These are phyloP conservation scores for Drosophila helvetica DNA, from an alignment of 2,888 invertebrate genomes.

Conservation along the genomic window DNA sequence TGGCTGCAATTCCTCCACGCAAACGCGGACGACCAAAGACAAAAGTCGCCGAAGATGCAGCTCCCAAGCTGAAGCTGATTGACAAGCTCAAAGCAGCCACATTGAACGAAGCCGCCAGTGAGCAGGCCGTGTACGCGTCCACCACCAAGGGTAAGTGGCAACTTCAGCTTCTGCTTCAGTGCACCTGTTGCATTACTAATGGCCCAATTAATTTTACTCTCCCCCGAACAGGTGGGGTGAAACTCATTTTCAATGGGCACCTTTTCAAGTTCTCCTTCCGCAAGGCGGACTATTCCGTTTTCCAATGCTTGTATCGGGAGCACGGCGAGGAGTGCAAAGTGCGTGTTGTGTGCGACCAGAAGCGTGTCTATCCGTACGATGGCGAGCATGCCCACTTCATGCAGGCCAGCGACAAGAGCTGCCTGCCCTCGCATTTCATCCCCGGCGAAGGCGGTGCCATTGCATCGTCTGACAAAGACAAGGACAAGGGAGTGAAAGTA, in stretches of 20 bases:
- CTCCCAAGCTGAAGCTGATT: slow-evolving; percentile 65
- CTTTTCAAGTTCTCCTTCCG: slow-evolving; percentile 82
- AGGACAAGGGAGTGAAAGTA: slow-evolving; percentile 31
- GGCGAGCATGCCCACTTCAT: slow-evolving; percentile 82
- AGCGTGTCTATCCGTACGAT: slow-evolving; percentile 80
- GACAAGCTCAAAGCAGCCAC: slow-evolving; percentile 72
- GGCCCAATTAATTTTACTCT: neutral
- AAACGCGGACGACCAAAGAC: slow-evolving; percentile 76
- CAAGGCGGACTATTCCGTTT: slow-evolving; percentile 79
- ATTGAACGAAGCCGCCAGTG: slow-evolving; percentile 55
- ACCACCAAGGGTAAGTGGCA: slow-evolving; percentile 78
- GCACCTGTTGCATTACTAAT: slow-evolving; percentile 1
- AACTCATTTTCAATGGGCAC: slow-evolving; percentile 81
- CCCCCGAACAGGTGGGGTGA: slow-evolving; percentile 79
- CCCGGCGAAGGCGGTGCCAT: slow-evolving; percentile 56
- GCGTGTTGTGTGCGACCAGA: slow-evolving; percentile 81
- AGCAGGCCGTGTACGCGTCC: slow-evolving; percentile 80
- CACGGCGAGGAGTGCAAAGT: slow-evolving; percentile 81
- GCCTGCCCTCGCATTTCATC: slow-evolving; percentile 78
- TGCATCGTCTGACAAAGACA: slow-evolving; percentile 22
- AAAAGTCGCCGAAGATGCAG: slow-evolving; percentile 45
- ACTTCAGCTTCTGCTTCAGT: neutral
- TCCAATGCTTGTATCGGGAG: slow-evolving; percentile 82
- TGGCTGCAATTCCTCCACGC: slow-evolving; percentile 52
- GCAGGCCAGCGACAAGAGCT: slow-evolving; percentile 82